These are phyloP conservation scores for Andrena chrysosceles DNA, from an alignment of 2,888 invertebrate genomes.

Conservation along the genomic window DNA sequence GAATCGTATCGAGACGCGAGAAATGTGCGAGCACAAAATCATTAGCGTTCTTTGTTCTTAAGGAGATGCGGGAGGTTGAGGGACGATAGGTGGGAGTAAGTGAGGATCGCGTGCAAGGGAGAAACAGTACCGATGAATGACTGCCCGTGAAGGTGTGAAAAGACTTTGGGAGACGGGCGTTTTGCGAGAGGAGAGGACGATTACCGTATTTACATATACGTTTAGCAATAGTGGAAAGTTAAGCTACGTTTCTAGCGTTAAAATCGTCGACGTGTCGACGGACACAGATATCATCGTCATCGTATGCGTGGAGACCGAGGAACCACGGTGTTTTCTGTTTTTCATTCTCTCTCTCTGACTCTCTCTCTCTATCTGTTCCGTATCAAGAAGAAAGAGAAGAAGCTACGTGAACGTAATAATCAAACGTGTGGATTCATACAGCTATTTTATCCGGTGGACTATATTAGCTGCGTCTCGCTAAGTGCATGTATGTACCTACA, in stretches of 20 bases:
- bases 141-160: constrained; percentile 15
- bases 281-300: constrained; percentile 31
- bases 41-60: constrained; percentile 43
- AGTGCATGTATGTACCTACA: background rate
- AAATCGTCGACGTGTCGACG: constrained; percentile 58
- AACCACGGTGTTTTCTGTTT: constrained; percentile 56
- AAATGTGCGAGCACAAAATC: constrained; percentile 59
- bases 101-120: constrained; percentile 36
- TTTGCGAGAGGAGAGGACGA: constrained; percentile 50
- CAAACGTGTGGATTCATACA: constrained; percentile 50
- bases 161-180: constrained; percentile 5
- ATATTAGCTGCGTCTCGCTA: constrained; percentile 34
- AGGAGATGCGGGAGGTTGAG: constrained; percentile 18
- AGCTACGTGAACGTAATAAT: constrained; percentile 51
- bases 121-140: constrained; percentile 29
- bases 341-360: background rate
- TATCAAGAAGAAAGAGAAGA: background rate
- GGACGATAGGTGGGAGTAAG: constrained; percentile 4
- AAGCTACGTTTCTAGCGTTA: constrained; percentile 71
- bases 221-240: constrained; percentile 55
- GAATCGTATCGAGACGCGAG: constrained; percentile 38
- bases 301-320: constrained; percentile 52
- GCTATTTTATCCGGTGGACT: constrained; percentile 61
- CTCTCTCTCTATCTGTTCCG: background rate
- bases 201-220: constrained; percentile 67